Evolutionary conservation across 2,888 invertebrate genomes (phyloP).

Genomic region (Hydroisotoma schaefferi): DNA sequence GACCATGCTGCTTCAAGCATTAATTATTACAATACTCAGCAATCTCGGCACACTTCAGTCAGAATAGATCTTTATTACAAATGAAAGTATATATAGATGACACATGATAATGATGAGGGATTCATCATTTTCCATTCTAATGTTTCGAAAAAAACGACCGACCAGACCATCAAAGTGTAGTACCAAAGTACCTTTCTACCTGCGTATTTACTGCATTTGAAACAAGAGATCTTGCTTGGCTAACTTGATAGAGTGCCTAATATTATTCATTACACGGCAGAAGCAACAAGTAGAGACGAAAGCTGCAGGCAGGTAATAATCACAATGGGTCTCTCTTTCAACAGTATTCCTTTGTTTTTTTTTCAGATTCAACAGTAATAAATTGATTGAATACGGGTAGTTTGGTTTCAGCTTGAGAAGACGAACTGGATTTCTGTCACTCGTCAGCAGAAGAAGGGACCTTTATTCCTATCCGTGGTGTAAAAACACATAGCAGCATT

Average conservation of each 20-base stretch:
- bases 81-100: conserved; percentile 5
- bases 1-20: background rate
- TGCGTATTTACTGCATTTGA: background rate
- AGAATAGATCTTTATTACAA: conserved; percentile 8
- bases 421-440: conserved; percentile 19
- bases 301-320: conserved; percentile 13
- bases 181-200: too few species aligned
- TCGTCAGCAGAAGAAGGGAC: conserved; percentile 5
- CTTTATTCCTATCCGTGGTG: background rate
- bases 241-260: background rate
- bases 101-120: conserved; percentile 11
- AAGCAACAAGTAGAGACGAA: background rate
- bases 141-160: background rate
- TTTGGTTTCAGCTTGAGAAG: background rate
- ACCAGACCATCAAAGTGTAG: too few species aligned
- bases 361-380: background rate
- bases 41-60: conserved; percentile 12
- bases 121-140: background rate
- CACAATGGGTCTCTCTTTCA: conserved; percentile 5
- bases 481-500: too few species aligned
- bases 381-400: conserved; percentile 14
- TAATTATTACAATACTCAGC: conserved; percentile 8
- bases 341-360: conserved; percentile 1
- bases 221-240: too few species aligned
- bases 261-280: background rate